Evolutionary conservation across 2,797 vertebrate species (phyloP), one percentile per base, ranked within the genome.

Genomic region (Staurois parvus): DNA sequence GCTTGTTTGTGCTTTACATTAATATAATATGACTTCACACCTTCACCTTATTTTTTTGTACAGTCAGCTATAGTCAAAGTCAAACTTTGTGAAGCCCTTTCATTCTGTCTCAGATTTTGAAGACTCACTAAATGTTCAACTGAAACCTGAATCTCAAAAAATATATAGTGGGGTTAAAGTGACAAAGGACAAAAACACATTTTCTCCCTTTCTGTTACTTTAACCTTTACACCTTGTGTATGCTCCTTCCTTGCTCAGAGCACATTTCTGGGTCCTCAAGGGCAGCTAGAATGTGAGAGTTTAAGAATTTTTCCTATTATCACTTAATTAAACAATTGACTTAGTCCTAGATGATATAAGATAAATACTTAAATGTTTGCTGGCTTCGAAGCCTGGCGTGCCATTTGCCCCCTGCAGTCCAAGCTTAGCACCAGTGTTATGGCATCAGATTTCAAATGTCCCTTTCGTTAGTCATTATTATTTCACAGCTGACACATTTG

Each of bases 181-280:
- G 52, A 72, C 79, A 81, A 37, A 52, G 62, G 79, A 34, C 29
- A 62, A 34, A 72, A 81, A 81, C 48, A 62, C 68, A 72, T 72
- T 81, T 81, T 81, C 79, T 72, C 68, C 45, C 24, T 81, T 81
- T 81, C 48, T 81, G 79, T 81, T 72, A 72, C 79, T 62, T 72
- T 81, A 81, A 81, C 79, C 79, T 81, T 81, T 81, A 59, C 79
- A 81, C 79, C 79, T 81, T 29, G 12, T n/a, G 48, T 70, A 72
- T 67, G 70, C 34, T 81, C 67, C 26, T 72, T 81, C 79, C 68
- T 72, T 64, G 78, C 67, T 80, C 68, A 56, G 45, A 81, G 79
- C 68, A 56, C 79, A 81, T 72, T 70, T 48, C 68, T 72, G 24
- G 5, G 79, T 72, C 79, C 79, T 81, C 79, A 62, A 72, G 79